These are phyloP conservation scores for Lipotes vexillifer DNA, from an alignment of 2,113 vertebrate species.

Conservation along the genomic window DNA sequence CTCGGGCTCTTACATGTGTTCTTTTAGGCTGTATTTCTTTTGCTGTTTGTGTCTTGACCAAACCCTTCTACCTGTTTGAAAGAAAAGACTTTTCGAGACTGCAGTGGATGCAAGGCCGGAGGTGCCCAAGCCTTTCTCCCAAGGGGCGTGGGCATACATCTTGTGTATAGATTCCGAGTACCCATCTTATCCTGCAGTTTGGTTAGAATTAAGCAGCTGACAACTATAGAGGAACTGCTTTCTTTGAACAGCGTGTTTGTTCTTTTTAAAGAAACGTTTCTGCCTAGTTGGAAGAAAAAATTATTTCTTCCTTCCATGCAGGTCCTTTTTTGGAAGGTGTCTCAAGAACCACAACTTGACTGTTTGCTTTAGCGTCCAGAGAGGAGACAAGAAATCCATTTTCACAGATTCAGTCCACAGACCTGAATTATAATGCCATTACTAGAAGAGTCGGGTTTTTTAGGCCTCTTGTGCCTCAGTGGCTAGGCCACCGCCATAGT, in stretches of 20 bases:
- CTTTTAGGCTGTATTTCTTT: neutral
- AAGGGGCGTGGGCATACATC: rapidly evolving
- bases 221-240: neutral
- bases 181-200: neutral
- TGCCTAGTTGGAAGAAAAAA: neutral
- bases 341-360: neutral
- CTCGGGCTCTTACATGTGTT: neutral
- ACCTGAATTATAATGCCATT: neutral
- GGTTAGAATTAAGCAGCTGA: neutral
- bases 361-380: neutral
- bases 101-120: neutral
- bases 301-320: neutral
- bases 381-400: neutral
- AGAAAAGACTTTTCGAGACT: neutral
- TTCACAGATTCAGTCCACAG: neutral
- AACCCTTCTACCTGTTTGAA: neutral
- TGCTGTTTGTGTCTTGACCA: neutral
- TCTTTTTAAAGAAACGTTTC: neutral
- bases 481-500: too few relatives aligned
- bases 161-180: rapidly evolving
- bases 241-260: neutral
- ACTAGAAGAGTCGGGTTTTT: neutral
- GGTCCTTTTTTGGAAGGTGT: neutral
- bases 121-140: too few relatives aligned
- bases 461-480: neutral